phyloP scores from a whole-genome alignment of 1,140 invertebrate species.

The Lepeophtheirus salmonis region DNA sequence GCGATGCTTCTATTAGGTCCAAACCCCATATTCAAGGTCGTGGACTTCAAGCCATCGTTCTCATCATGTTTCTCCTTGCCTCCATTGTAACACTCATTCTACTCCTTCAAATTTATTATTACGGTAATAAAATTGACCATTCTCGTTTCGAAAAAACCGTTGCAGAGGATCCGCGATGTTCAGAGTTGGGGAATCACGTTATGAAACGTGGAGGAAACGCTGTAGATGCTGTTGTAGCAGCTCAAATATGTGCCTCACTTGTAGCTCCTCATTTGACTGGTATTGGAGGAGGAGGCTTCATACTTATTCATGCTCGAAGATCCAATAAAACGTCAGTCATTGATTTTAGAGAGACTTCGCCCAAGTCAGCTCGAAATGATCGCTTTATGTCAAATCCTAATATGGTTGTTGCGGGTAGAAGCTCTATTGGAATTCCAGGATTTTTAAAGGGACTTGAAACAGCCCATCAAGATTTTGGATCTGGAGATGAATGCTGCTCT shows the following conservation, averaged over 20 bases:
- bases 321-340: slow-evolving; percentile 31
- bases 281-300: slow-evolving; percentile 47
- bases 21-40: slow-evolving; percentile 9
- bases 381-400: slow-evolving; percentile 15
- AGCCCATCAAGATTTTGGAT: slow-evolving; percentile 37
- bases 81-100: slow-evolving; percentile 26
- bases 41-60: slow-evolving; percentile 19
- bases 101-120: slow-evolving; percentile 12
- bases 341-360: slow-evolving; percentile 31
- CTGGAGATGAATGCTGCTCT: slow-evolving; percentile 28
- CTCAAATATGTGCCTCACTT: slow-evolving; percentile 44
- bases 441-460: slow-evolving; percentile 37
- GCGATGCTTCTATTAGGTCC: not conserved
- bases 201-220: slow-evolving; percentile 45
- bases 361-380: slow-evolving; percentile 18
- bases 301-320: slow-evolving; percentile 47
- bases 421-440: slow-evolving; percentile 32
- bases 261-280: slow-evolving; percentile 45
- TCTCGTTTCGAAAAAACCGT: slow-evolving; percentile 26
- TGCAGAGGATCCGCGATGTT: slow-evolving; percentile 35
- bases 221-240: slow-evolving; percentile 44
- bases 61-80: not conserved
- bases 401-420: not conserved
- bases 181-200: slow-evolving; percentile 42
- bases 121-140: too few relatives aligned